Base-by-base conservation (phyloP, 2,113 vertebrate genomes). In the Poecilia latipinna region DNA sequence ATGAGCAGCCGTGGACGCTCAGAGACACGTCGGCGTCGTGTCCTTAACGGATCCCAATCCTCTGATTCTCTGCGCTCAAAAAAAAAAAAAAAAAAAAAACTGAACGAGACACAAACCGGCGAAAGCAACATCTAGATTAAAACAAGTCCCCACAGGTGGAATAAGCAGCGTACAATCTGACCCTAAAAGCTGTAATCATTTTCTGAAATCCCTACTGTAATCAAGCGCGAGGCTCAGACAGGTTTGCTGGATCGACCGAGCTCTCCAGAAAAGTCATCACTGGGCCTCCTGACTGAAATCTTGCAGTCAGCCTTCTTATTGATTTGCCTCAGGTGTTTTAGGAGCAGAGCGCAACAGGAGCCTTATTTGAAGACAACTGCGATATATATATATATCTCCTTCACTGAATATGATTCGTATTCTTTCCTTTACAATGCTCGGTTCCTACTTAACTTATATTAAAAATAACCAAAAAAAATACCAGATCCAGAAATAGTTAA, bases 251-350 rank as follows among this genome's bases (percentile, higher is more conserved):
- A 91, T 91, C 86, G 68, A 77, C 29, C 13, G 61, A 35, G 86
- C 75, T 80, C 84, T 86, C 72, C 77, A 72, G 33, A 74, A 89
- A 84, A 90, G 82, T 86, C 90, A 87, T 79, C 84, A 75, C 77
- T 63, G 82, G 84, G 85, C 75, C 89, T 90, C 86, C 89, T 92
- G 83, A 86, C 85, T 93, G 90, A 94, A 91, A 93, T 89, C 82
- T 75, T 80, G 69, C 77, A 82, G 86, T 77, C 35, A 37, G 35
- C 35, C 35, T 82, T 89, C 86, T 81, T 92, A 91, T 92, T 89
- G 90, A 94, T 93, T 90, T 76, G 69, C 86, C 65, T 79, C 83
- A 82, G 88, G 84, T 88, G 80, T 75, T 91, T 86, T 10, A 90
- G 84, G 89, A 85, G 77, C 86, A 86, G 84, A 79, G 86, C 83